Conservation (phyloP, 2,113 vertebrate species). For the Cochlearius cochlearius region DNA sequence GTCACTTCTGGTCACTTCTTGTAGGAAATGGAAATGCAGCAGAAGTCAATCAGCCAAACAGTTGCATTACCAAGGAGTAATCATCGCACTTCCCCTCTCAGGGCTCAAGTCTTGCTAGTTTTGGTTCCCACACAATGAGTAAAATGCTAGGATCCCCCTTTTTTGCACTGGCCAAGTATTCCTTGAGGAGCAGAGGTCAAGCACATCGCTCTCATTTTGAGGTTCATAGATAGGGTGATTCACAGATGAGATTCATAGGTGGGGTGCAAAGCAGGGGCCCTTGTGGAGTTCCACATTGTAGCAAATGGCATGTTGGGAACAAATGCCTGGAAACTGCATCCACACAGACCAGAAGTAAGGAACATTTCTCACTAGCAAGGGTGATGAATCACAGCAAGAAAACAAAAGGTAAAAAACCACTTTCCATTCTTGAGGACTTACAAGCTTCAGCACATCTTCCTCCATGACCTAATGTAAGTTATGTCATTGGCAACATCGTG, state of each 20-base stretch:
- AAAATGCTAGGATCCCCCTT: background rate
- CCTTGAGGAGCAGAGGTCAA: background rate
- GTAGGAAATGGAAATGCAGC: background rate
- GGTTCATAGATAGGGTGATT: background rate
- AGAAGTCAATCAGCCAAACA: background rate
- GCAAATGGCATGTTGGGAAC: rapidly evolving
- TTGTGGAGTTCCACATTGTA: background rate
- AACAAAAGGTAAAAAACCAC: background rate
- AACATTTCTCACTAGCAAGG: background rate
- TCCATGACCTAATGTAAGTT: background rate
- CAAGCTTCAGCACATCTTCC: background rate
- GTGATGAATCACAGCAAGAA: background rate
- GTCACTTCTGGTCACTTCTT: background rate
- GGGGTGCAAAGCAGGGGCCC: background rate
- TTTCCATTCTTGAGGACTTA: background rate
- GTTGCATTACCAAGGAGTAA: background rate
- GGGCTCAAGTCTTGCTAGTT: background rate
- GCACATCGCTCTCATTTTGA: background rate
- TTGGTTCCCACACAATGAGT: background rate
- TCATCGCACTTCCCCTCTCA: background rate
- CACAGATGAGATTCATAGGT: background rate
- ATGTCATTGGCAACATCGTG: background rate
- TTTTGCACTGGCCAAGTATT: background rate
- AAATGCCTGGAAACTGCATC: background rate
- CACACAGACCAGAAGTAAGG: background rate